Evolutionary conservation across 37 sponge, comb jelly and placozoan species (phyloP), one percentile per base, ranked within the genome.

Genomic region (Lycopodina hypogea): DNA sequence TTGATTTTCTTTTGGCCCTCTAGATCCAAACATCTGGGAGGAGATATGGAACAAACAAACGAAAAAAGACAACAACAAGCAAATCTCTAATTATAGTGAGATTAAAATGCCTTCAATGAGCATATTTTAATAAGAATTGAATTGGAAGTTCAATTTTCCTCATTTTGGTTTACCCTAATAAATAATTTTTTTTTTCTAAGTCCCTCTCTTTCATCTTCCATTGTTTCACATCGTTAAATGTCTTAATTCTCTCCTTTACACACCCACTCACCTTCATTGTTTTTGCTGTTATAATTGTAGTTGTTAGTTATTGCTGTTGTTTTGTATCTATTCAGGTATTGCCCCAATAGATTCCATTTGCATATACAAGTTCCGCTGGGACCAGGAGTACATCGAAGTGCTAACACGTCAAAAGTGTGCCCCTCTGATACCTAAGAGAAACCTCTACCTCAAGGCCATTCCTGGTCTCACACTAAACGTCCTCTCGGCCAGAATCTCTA

Each of bases 401-500:
- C 42, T 85, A 40, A 66, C 75, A n/a, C 53, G 74, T 0, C 30
- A 32, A 48, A 38, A 58, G 17, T 29, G 50, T 19, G 55, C 57
- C 35, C 55, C 80, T 72, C 53, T 79, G 38, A 77, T 85, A 22
- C 86, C 86, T 0, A 40, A 79, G 56, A 78, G 45, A 48, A 85
- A 78, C 68, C 51, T 85, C 74, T 85, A 85, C 68, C 41, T 63
- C 30, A 73, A 56, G 42, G 76, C 76, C 76, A 79, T 85, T 32
- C 86, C 86, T 24, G 74, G 75, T 8, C 79, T 85, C 11, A 85
- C 72, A 55, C 59, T 66, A 35, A 85, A 85, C 35, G 86, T 79
- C 45, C 79, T 85, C 56, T 85, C 86, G 6, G 79, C 79, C 11
- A 62, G 86, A 19, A 78, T 85, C 40, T 79, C 86, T 6, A 85